Evolutionary conservation across 2,113 vertebrate species (phyloP).

Genomic region (Eidolon helvum): DNA sequence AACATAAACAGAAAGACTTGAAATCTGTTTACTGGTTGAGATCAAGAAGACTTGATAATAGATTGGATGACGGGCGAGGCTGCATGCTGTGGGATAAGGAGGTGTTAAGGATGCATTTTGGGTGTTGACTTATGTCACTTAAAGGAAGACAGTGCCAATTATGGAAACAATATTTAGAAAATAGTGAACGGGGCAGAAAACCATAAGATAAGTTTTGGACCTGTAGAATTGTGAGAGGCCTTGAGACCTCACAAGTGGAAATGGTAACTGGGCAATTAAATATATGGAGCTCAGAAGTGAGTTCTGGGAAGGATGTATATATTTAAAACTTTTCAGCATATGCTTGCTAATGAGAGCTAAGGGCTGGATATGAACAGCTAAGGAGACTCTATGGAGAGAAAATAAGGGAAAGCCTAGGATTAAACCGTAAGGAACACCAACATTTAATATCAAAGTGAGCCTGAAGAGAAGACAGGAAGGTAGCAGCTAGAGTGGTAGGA

Average conservation of each 20-base stretch:
- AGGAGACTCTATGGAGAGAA: background rate
- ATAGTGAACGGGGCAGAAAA: background rate
- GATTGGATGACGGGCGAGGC: background rate
- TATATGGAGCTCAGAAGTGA: background rate
- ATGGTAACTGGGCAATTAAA: background rate
- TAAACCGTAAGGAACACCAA: background rate
- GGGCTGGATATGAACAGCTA: background rate
- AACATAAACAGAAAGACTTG: background rate
- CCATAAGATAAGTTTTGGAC: background rate
- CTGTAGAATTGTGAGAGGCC: background rate
- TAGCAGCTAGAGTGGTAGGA: background rate
- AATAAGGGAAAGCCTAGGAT: background rate
- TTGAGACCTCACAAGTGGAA: background rate
- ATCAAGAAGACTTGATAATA: background rate
- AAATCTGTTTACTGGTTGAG: background rate
- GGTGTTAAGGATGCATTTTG: background rate
- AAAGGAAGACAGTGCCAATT: background rate
- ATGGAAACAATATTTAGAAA: background rate
- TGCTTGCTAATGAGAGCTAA: background rate
- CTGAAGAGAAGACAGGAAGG: background rate
- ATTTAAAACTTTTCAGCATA: background rate
- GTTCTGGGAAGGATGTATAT: background rate
- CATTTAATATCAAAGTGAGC: background rate
- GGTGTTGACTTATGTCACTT: background rate
- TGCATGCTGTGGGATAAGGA: background rate